phyloP scores from a whole-genome alignment of 2,113 vertebrate genomes.

The Ciconia maguari region DNA sequence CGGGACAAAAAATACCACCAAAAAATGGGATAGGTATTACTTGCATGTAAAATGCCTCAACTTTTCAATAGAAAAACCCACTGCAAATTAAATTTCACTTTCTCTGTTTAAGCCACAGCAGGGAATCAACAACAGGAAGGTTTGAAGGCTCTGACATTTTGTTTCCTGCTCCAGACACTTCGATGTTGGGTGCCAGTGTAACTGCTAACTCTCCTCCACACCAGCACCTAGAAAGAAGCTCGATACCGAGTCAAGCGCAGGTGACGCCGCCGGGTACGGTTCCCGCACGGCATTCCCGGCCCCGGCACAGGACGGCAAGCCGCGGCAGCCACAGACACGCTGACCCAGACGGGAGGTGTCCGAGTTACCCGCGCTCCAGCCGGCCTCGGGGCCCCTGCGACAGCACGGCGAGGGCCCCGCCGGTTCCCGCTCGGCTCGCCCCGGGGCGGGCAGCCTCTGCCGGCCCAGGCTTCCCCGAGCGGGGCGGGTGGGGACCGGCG shows the following conservation, averaged over 20 bases:
- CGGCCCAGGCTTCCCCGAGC: too few relatives aligned
- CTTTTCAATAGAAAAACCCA: not conserved
- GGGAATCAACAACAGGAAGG: not conserved
- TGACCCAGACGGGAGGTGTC: accelerated
- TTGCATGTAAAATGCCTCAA: accelerated
- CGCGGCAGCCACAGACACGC: accelerated
- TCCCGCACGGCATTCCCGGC: not conserved
- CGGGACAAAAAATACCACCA: not conserved
- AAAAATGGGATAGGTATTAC: not conserved
- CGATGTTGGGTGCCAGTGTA: accelerated
- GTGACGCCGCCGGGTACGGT: too few relatives aligned
- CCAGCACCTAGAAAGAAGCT: too few relatives aligned
- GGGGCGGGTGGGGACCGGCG: too few relatives aligned
- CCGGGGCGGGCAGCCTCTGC: too few relatives aligned
- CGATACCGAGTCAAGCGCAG: not conserved
- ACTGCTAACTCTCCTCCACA: not conserved
- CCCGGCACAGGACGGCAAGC: not conserved
- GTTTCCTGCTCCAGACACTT: too few relatives aligned
- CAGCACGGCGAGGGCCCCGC: too few relatives aligned
- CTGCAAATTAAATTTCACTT: not conserved
- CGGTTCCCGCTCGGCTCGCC: too few relatives aligned
- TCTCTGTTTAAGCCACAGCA: not conserved
- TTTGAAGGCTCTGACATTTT: not conserved
- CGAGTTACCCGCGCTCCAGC: accelerated
- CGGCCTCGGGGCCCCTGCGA: too few relatives aligned